These are phyloP conservation scores for Leptodactylus fuscus DNA, from an alignment of 2,113 vertebrate genomes.

Conservation along the genomic window DNA sequence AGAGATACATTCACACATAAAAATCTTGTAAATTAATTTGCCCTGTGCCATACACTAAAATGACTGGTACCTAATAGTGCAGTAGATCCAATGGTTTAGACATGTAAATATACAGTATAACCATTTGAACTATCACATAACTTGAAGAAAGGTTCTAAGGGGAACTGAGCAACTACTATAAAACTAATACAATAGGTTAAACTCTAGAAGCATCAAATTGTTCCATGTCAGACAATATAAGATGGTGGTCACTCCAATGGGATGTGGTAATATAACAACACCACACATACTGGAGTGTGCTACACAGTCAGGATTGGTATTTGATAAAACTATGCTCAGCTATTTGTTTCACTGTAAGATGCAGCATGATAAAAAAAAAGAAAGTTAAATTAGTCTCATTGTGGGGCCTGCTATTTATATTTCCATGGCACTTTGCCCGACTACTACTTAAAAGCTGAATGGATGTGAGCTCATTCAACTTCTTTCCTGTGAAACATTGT, in stretches of 20 bases:
- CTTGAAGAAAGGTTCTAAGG: no score
- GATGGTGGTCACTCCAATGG: not conserved
- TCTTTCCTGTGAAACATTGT: slow-evolving; percentile 71
- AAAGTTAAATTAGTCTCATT: slow-evolving; percentile 14
- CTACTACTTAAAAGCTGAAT: slow-evolving; percentile 74
- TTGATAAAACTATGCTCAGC: not conserved
- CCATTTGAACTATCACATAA: no score
- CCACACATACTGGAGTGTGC: not conserved
- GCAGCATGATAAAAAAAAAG: not conserved
- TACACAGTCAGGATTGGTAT: not conserved
- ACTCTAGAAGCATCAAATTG: no score
- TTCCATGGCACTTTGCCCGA: slow-evolving; percentile 73
- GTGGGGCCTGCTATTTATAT: slow-evolving; percentile 73
- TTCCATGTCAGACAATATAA: no score
- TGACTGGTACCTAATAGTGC: no score
- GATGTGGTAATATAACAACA: not conserved
- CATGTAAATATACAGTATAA: no score
- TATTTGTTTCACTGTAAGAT: slow-evolving; percentile 4
- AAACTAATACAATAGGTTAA: no score
- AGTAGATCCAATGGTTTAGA: no score
- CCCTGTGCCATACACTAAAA: no score
- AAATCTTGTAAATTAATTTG: no score
- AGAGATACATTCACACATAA: no score
- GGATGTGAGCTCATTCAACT: slow-evolving; percentile 73
- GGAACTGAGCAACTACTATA: no score